Conservation (phyloP, 2,113 vertebrate genomes). For the Ciconia boyciana region DNA sequence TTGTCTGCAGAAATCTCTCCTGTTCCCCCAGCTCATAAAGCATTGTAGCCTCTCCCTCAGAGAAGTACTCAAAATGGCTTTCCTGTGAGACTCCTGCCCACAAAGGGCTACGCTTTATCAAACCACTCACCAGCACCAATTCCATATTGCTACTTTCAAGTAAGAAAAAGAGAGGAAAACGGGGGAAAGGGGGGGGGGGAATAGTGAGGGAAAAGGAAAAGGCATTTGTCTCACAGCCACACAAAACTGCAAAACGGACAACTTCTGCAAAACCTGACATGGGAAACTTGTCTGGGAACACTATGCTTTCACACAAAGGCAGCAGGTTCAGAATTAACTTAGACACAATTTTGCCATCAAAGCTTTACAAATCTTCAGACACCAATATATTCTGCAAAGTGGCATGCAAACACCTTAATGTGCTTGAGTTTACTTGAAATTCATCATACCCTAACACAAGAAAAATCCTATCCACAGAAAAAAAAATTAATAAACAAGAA, state of each 20-base stretch:
- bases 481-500: background rate
- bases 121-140: background rate
- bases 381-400: background rate
- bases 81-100: background rate
- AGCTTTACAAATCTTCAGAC: background rate
- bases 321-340: background rate
- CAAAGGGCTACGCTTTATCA: background rate
- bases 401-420: background rate
- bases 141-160: background rate
- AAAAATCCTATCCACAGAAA: background rate
- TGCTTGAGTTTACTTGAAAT: background rate
- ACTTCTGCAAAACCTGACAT: background rate
- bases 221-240: background rate
- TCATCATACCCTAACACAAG: background rate
- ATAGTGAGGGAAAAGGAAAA: background rate
- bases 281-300: background rate
- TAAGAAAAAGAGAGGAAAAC: background rate
- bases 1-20: background rate
- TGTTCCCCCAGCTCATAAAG: background rate
- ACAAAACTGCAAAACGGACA: background rate
- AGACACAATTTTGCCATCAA: background rate
- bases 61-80: background rate
- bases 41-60: background rate
- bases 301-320: background rate
- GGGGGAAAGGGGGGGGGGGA: background rate